Evolutionary conservation across 1,140 invertebrate species (phyloP).

Genomic region (Rhagoletis zephyria): DNA sequence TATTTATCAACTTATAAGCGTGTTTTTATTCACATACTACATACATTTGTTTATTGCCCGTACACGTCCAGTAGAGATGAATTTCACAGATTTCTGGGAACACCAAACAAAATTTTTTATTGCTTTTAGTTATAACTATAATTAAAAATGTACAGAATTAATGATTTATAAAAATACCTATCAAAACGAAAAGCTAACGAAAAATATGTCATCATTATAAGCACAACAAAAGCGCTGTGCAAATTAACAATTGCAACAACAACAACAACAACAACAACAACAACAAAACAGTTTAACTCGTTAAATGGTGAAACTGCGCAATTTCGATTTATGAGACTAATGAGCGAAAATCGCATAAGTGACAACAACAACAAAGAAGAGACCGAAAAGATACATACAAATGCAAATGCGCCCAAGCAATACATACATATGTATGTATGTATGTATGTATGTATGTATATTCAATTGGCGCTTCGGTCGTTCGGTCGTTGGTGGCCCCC

Average conservation of each 20-base stretch:
- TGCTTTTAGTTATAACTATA: neutral
- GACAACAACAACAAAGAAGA: conserved; percentile 15
- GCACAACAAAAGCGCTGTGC: neutral
- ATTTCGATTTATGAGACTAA: conserved; percentile 38
- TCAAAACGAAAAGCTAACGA: neutral
- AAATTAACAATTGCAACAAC: neutral
- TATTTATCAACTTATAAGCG: neutral
- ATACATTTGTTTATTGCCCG: neutral
- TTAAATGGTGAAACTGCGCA: conserved; percentile 17
- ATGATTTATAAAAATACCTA: too few species aligned
- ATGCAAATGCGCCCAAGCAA: neutral
- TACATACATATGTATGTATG: conserved; percentile 9
- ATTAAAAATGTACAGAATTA: too few species aligned
- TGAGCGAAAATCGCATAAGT: conserved; percentile 10
- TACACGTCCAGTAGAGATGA: neutral
- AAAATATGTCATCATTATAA: neutral
- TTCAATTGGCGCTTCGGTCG: neutral
- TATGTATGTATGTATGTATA: neutral
- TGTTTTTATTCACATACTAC: neutral
- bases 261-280: neutral
- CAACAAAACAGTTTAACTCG: neutral
- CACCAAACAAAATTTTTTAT: neutral
- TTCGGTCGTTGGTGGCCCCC: neutral
- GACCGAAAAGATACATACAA: neutral
- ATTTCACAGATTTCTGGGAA: neutral